phyloP scores from a whole-genome alignment of 23 tunicate genomes.

The Phallusia fumigata region DNA sequence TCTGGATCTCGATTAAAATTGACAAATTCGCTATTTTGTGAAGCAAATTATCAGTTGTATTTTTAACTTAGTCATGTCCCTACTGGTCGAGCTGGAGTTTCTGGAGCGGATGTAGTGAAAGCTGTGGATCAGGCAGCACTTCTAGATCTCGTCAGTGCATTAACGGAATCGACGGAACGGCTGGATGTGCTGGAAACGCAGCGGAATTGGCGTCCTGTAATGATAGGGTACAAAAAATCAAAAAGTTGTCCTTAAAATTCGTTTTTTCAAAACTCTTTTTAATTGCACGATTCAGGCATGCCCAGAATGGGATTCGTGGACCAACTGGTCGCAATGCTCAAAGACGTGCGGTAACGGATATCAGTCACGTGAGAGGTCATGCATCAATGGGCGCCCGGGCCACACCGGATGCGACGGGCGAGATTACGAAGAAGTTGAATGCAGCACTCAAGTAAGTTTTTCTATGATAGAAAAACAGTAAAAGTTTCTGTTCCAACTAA shows the following conservation, averaged over 20 bases:
- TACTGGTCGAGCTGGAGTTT: constrained; percentile 71
- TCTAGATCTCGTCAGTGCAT: constrained; percentile 55
- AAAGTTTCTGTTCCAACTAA: too few species aligned
- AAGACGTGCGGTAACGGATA: constrained; percentile 70
- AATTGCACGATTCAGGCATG: constrained; percentile 26
- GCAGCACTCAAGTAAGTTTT: background rate
- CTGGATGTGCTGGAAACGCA: constrained; percentile 59
- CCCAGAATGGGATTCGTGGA: constrained; percentile 69
- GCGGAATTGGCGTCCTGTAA: constrained; percentile 38
- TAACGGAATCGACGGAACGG: constrained; percentile 59
- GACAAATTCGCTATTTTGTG: too few species aligned
- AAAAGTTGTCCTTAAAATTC: background rate
- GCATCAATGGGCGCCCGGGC: constrained; percentile 77
- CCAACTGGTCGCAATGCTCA: constrained; percentile 48
- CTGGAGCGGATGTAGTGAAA: constrained; percentile 55
- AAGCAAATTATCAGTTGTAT: too few species aligned
- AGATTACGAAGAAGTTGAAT: background rate
- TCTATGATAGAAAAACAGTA: background rate
- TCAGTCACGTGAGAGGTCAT: constrained; percentile 40
- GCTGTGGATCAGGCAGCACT: constrained; percentile 70
- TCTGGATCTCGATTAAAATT: too few species aligned
- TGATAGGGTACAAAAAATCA: constrained; percentile 28
- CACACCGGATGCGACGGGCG: constrained; percentile 30
- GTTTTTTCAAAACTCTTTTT: background rate
- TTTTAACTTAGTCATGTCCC: constrained; percentile 40